phyloP scores from a whole-genome alignment of 35 echinoderm and acorn worm genomes.

The Acanthaster planci region DNA sequence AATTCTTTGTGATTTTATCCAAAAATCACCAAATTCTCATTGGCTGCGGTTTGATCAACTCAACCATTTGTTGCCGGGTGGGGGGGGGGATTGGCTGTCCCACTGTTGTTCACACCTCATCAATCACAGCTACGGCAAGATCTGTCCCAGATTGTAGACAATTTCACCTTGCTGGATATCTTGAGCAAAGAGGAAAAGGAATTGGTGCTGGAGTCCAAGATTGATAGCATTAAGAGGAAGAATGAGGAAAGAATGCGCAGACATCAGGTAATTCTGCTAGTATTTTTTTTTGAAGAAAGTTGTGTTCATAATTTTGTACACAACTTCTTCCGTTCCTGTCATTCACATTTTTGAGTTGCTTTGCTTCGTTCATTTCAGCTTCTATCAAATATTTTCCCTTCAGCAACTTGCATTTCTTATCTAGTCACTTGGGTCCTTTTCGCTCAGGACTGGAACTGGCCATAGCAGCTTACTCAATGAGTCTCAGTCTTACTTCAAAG shows the following conservation, averaged over 20 bases:
- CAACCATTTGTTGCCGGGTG: background rate
- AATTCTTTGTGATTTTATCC: background rate
- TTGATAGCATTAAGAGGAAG: slow-evolving; percentile 64
- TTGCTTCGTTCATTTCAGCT: too few relatives aligned
- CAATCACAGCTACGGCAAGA: slow-evolving; percentile 59
- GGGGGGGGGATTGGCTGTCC: background rate
- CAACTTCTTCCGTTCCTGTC: too few relatives aligned
- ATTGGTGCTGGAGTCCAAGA: slow-evolving; percentile 52
- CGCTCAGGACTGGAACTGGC: too few relatives aligned
- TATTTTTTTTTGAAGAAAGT: too few relatives aligned
- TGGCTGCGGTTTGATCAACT: background rate
- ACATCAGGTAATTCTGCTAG: slow-evolving; percentile 45
- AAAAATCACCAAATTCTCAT: background rate
- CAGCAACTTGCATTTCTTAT: too few relatives aligned
- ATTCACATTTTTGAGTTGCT: too few relatives aligned
- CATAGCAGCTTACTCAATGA: too few relatives aligned
- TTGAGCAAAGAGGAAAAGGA: slow-evolving; percentile 81
- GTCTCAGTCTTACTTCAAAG: too few relatives aligned
- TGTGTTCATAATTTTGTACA: too few relatives aligned
- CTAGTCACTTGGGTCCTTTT: too few relatives aligned
- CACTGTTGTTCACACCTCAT: background rate
- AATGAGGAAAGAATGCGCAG: slow-evolving; percentile 58
- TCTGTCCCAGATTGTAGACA: slow-evolving; percentile 72
- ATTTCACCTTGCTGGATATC: slow-evolving; percentile 78
- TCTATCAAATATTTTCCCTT: too few relatives aligned